Base-by-base conservation (phyloP, 2,113 vertebrate genomes). In the Gymnogyps californianus region DNA sequence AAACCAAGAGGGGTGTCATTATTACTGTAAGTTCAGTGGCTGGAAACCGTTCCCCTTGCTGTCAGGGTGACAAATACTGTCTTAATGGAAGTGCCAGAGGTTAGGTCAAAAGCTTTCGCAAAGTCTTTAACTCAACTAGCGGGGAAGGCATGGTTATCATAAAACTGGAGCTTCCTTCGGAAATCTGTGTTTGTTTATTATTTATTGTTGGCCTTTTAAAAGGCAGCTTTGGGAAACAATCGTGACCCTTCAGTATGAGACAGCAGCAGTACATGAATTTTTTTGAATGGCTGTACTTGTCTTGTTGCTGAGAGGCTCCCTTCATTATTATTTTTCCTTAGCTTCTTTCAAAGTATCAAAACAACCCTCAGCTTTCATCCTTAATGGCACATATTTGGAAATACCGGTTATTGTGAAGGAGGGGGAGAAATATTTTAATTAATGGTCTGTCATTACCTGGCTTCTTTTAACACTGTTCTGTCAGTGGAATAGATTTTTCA, bases 1-100 rank as follows among this genome's bases (percentile, higher is more conserved):
- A 51, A 71, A 40, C 47, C 54, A 94, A 84, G 61, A 90, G 89
- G 71, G 87, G 88, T 36, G 47, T 95, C 77, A 75, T 91, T 89
- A 83, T 90, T 97, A 40, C 49, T 90, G 3, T 82, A 95, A 94
- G 87, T 67, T 92, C 55, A 80, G 92, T 95, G 4, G 9, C 94
- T 92, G 84, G 93, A 97, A 97, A 95, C 96, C 95, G 83, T 98
- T 98, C 96, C 95, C 78, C 91, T 94, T 92, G 87, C 89, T 98
- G 97, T 98, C 98, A 98, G 87, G 97, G 97, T 98, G 98, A 98
- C 97, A 97, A 97, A 98, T 98, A 97, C 96, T 96, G 95, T 97
- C 97, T 97, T 98, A 96, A 96, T 95, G 97, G 93, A 98, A 95
- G 94, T 96, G 96, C 82, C 92, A 92, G 87, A 97, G 97, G 98